phyloP scores from a whole-genome alignment of 2,113 vertebrate species.

The Emydocephalus ijimae region DNA sequence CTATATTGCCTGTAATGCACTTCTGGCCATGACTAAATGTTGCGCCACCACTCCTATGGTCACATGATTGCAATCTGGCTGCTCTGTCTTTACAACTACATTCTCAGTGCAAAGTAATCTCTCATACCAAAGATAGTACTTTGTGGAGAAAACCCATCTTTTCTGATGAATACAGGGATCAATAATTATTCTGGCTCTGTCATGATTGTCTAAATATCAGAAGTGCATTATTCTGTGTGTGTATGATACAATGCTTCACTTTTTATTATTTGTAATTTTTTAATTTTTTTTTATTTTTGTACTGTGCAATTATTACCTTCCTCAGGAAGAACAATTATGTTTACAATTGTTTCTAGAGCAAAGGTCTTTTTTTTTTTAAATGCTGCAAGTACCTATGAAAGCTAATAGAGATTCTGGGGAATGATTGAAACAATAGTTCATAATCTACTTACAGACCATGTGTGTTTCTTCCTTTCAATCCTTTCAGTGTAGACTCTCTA shows the following conservation, averaged over 20 bases:
- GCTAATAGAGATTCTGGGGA: not conserved
- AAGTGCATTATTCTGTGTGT: not conserved
- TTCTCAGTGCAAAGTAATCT: not conserved
- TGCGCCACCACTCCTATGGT: not conserved
- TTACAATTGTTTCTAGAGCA: not conserved
- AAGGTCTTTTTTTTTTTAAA: not conserved
- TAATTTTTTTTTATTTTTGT: not conserved
- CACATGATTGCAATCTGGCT: not conserved
- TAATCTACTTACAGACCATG: not conserved
- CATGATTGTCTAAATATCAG: not conserved
- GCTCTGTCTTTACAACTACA: not conserved
- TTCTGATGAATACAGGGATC: not conserved
- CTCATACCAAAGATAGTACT: not conserved
- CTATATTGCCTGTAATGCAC: no score
- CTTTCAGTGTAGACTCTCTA: not conserved
- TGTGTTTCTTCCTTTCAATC: not conserved
- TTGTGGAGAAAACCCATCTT: not conserved
- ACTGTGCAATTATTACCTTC: not conserved
- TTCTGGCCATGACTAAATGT: no score
- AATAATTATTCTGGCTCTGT: not conserved
- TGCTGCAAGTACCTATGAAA: not conserved
- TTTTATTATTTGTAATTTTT: not conserved
- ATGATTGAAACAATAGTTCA: not conserved
- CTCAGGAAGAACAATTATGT: not conserved
- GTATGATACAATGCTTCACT: not conserved